These are phyloP conservation scores for Muscicapa adusta DNA, from an alignment of 2,113 vertebrate genomes.

Conservation along the genomic window DNA sequence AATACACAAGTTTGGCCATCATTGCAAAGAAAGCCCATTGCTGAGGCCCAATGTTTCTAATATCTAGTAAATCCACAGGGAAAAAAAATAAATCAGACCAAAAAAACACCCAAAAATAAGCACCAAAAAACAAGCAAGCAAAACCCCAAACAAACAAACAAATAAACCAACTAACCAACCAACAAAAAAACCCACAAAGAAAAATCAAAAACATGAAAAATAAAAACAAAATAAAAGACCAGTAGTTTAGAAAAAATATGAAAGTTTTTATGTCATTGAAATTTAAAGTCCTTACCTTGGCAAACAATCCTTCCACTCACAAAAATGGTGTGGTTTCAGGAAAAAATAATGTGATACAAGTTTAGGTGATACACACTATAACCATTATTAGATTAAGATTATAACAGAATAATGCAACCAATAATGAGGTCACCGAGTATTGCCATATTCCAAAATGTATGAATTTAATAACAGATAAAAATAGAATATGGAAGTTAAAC, in stretches of 20 bases:
- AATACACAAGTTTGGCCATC: neutral
- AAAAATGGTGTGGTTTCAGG: neutral
- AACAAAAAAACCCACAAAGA: neutral
- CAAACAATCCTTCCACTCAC: neutral
- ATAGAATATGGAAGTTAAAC: neutral
- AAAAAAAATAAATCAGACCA: neutral
- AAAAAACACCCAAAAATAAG: neutral
- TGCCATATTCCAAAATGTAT: neutral
- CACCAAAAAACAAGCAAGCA: neutral
- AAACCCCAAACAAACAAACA: neutral
- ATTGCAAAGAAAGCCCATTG: neutral
- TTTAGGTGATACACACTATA: neutral
- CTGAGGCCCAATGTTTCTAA: neutral
- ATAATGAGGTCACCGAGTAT: accelerated
- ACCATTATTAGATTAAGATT: neutral
- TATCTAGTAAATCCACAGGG: neutral
- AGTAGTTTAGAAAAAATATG: neutral
- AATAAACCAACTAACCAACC: neutral
- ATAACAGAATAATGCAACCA: neutral
- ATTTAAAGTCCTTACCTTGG: neutral
- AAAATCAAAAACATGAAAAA: no score
- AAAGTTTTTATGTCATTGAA: neutral
- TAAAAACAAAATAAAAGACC: neutral
- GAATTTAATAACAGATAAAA: neutral
- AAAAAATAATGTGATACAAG: neutral